phyloP scores from a whole-genome alignment of 2,113 vertebrate genomes.

The Salvelinus sp. region DNA sequence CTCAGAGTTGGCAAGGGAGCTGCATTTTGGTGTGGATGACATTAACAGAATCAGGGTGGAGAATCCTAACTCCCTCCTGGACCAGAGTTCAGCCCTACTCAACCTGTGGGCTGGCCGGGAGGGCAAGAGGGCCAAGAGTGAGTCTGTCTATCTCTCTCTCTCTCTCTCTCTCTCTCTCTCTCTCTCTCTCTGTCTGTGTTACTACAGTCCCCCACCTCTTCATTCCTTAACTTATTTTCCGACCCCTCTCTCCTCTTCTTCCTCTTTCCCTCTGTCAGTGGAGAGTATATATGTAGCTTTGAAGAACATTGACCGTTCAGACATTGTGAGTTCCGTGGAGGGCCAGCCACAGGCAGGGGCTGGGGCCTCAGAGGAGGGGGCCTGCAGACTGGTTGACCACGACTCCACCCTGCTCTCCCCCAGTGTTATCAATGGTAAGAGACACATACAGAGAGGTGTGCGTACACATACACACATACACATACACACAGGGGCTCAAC shows the following conservation, averaged over 20 bases:
- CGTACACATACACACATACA: slow-evolving; percentile 12
- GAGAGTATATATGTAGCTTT: slow-evolving; percentile 85
- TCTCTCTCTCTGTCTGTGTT: slow-evolving; percentile 17
- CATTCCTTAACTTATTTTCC: not conserved
- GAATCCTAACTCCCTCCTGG: slow-evolving; percentile 93
- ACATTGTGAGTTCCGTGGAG: slow-evolving; percentile 87
- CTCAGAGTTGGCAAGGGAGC: slow-evolving; percentile 90
- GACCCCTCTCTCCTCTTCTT: not conserved
- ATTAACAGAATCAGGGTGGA: slow-evolving; percentile 96
- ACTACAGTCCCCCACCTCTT: not conserved
- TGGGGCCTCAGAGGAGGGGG: slow-evolving; percentile 73
- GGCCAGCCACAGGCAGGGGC: slow-evolving; percentile 75
- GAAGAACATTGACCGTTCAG: slow-evolving; percentile 86
- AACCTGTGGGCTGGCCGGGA: slow-evolving; percentile 89
- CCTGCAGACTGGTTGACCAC: slow-evolving; percentile 73
- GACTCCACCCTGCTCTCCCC: slow-evolving; percentile 86
- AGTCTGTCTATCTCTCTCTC: slow-evolving; percentile 52
- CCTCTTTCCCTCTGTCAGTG: slow-evolving; percentile 66
- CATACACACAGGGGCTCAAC: not conserved
- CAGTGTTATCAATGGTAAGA: slow-evolving; percentile 92
- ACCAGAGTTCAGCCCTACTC: slow-evolving; percentile 90
- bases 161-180: slow-evolving; percentile 47
- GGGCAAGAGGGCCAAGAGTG: slow-evolving; percentile 86
- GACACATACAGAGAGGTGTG: not conserved
- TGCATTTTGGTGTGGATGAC: slow-evolving; percentile 92